Evolutionary conservation across 2,888 invertebrate species (phyloP), one percentile per base, ranked within the genome.

Genomic region (Andrena haemorrhoa): DNA sequence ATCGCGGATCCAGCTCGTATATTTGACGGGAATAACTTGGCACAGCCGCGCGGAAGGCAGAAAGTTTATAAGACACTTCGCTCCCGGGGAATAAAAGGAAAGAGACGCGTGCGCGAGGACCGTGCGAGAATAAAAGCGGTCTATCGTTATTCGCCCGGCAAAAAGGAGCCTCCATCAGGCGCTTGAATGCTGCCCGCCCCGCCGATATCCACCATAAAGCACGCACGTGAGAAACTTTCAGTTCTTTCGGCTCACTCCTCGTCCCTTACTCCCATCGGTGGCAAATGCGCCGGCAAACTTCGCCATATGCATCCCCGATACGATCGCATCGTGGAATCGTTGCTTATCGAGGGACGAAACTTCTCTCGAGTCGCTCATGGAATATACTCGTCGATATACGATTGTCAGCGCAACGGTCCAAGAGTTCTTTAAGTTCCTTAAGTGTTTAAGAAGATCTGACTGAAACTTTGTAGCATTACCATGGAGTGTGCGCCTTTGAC

Each of bases 181-280:
- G 23, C 49, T 60, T 41, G 65, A 56, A 58, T 29, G 47, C 16
- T 35, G 51, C n/a, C 53, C 56, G 10, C 7, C 41, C 31, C 66
- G 7, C 51, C 64, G 78, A 79, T 77, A 77, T 70, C 78, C 65
- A 23, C 65, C 70, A 65, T 78, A 79, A 79, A 79, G 69, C 78
- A 79, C 70, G 78, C 79, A 71, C 78, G 79, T 79, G 79, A 79
- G 78, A 53, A 78, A 79, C 58, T 76, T 76, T 20, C 47, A 58
- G 35, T 53, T 56, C 77, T 64, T 56, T 64, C 16, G 49, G 2
- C 53, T 56, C 23, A 10, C 68, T 61, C 41, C 26, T 26, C 66
- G 5, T 26, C 63, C 16, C 35, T 23, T 5, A n/a, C 1, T 31
- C 7, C 23, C 31, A 12, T n/a, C 41, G 20, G 49, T 8, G 10